Conservation (phyloP, 2,888 invertebrate species). For the Rhingia rostrata region DNA sequence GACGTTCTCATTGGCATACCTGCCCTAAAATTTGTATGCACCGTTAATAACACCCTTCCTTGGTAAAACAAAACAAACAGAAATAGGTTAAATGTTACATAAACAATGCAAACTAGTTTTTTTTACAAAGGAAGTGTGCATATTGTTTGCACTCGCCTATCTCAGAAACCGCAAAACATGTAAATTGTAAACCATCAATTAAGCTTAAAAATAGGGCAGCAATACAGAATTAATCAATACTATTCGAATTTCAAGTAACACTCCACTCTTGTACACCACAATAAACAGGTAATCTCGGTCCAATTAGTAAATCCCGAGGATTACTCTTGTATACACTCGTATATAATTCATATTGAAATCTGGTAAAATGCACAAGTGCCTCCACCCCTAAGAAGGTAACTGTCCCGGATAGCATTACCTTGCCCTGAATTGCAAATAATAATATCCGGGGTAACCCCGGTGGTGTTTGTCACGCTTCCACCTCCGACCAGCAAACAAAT, state of each 20-base stretch:
- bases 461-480: slow-evolving; percentile 20
- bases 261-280: slow-evolving; percentile 38
- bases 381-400: slow-evolving; percentile 41
- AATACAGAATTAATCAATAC: slow-evolving; percentile 62
- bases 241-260: slow-evolving; percentile 54
- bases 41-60: slow-evolving; percentile 12
- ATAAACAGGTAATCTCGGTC: slow-evolving; percentile 63
- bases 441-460: slow-evolving; percentile 55
- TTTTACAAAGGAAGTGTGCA: slow-evolving; percentile 16
- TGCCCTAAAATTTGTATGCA: slow-evolving; percentile 10
- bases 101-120: slow-evolving; percentile 53
- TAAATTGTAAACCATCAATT: slow-evolving; percentile 61
- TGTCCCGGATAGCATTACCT: slow-evolving; percentile 59
- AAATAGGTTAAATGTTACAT: slow-evolving; percentile 65
- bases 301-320: slow-evolving; percentile 65
- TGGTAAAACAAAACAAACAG: not conserved
- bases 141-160: slow-evolving; percentile 19
- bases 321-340: slow-evolving; percentile 37
- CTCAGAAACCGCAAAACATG: slow-evolving; percentile 47
- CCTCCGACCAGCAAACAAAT: slow-evolving; percentile 24
- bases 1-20: not conserved
- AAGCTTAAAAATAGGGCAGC: slow-evolving; percentile 59
- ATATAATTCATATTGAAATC: not conserved
- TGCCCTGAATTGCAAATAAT: slow-evolving; percentile 61
- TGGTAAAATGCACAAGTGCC: slow-evolving; percentile 35